phyloP scores from a whole-genome alignment of 2,797 vertebrate genomes.

The Peromyscus nudipes region DNA sequence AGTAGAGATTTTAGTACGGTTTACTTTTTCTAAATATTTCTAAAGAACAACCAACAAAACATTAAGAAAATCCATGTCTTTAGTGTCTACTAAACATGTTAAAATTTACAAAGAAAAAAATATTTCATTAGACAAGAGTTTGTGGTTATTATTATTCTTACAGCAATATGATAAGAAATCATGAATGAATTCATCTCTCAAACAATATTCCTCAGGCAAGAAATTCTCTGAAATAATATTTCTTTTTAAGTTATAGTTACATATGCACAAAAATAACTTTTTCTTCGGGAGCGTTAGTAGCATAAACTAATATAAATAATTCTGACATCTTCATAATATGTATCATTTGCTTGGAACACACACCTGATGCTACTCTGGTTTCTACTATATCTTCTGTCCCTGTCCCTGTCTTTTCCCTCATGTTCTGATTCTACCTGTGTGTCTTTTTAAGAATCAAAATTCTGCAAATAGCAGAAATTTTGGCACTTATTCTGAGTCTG shows the following conservation, averaged over 20 bases:
- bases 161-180: background rate
- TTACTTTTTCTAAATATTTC: background rate
- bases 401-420: background rate
- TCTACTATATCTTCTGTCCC: fast-evolving
- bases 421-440: background rate
- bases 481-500: background rate
- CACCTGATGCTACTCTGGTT: background rate
- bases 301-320: background rate
- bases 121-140: background rate
- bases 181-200: background rate
- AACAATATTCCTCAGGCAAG: background rate
- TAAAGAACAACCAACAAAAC: background rate
- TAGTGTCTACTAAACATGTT: background rate
- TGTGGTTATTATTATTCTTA: background rate
- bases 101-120: background rate
- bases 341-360: background rate
- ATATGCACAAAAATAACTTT: background rate
- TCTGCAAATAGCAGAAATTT: background rate
- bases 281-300: background rate
- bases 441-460: background rate
- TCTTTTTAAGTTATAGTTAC: background rate
- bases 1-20: background rate
- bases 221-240: background rate
- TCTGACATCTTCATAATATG: background rate
- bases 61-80: background rate